Percentiles rank a stretch among this genome's conserved stretches.
phyloP scores from a whole-genome alignment of 2,888 invertebrate genomes.

The Galeruca laticollis region DNA sequence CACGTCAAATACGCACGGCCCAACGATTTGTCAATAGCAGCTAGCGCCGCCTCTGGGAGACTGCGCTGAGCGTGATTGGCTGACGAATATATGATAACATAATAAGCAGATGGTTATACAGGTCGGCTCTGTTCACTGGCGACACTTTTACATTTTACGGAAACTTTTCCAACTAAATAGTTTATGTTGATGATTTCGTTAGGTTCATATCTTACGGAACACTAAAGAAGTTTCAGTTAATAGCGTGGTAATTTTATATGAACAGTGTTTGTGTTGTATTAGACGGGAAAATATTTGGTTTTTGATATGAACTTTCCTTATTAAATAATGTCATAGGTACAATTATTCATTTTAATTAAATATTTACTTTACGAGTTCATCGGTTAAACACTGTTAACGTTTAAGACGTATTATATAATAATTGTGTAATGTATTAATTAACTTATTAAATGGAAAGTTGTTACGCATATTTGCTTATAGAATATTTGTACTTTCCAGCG shows the following conservation, averaged over 20 bases:
- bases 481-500: no score
- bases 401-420: no score
- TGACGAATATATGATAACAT: conserved; percentile 63
- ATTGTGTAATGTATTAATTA: no score
- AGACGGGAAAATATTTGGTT: neutral
- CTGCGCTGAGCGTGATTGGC: conserved; percentile 61
- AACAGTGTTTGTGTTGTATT: neutral
- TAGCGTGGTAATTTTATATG: neutral
- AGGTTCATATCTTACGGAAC: conserved; percentile 48
- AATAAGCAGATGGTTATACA: conserved; percentile 58
- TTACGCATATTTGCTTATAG: no score
- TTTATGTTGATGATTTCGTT: conserved; percentile 53
- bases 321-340: no score
- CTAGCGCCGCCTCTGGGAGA: conserved; percentile 65
- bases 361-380: no score
- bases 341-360: no score
- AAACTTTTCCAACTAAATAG: conserved; percentile 61
- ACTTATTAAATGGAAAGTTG: no score
- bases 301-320: no score
- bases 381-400: no score
- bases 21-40: conserved; percentile 65
- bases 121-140: conserved; percentile 62
- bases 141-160: conserved; percentile 60
- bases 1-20: conserved; percentile 66
- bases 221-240: conserved; percentile 19